These are phyloP conservation scores for Watsonalla binaria DNA, from an alignment of 2,888 invertebrate species.

Conservation along the genomic window DNA sequence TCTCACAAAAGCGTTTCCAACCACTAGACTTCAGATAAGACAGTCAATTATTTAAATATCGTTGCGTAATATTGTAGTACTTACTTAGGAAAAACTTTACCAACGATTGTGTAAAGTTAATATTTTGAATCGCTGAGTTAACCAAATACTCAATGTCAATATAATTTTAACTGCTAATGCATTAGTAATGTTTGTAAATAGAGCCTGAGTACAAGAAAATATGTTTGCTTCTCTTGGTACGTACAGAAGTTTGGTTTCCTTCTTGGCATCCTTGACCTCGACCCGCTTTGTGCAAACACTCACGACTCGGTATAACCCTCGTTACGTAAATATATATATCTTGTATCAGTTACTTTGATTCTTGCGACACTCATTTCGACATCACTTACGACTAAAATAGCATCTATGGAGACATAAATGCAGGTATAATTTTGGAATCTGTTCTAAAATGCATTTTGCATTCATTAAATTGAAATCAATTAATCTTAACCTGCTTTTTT, in stretches of 20 bases:
- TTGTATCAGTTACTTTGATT: neutral
- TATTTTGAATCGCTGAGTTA: neutral
- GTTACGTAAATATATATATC: conserved; percentile 22
- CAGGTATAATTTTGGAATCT: too few relatives aligned
- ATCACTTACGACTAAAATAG: conserved; percentile 5
- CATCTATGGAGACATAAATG: neutral
- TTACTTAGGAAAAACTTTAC: neutral
- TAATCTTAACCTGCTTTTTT: too few relatives aligned
- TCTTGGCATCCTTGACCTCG: conserved; percentile 32
- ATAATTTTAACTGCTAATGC: neutral
- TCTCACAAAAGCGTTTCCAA: too few relatives aligned
- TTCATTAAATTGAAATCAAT: too few relatives aligned
- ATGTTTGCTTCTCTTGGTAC: neutral
- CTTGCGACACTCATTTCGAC: neutral
- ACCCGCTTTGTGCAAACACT: conserved; percentile 24
- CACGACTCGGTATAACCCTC: conserved; percentile 24
- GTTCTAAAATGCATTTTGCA: too few relatives aligned
- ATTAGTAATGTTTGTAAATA: neutral
- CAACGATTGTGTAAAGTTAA: neutral
- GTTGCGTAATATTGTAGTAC: neutral
- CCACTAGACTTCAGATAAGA: too few relatives aligned
- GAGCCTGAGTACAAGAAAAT: neutral
- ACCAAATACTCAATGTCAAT: neutral
- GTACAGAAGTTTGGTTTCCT: conserved; percentile 22
- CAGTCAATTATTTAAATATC: too few relatives aligned